Conservation (phyloP, 2,797 vertebrate species). For the Sebastes trivittatus region DNA sequence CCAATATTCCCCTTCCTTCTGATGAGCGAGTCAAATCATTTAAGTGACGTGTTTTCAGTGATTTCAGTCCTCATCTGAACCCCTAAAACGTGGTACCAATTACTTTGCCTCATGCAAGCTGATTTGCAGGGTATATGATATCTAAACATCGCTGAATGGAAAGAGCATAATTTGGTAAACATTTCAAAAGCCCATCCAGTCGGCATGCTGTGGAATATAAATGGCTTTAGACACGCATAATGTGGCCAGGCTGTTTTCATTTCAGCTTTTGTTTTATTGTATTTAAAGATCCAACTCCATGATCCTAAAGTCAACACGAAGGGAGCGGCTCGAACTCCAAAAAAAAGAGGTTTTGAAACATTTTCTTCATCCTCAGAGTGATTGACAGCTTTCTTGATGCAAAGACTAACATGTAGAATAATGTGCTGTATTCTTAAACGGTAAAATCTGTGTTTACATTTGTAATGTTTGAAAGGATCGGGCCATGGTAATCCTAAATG, state of each 20-base stretch:
- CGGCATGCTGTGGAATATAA: background rate
- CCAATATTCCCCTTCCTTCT: background rate
- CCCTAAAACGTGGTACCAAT: slow-evolving; percentile 37
- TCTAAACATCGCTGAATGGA: slow-evolving; percentile 38
- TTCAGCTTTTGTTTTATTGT: slow-evolving; percentile 7
- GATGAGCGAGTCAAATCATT: background rate
- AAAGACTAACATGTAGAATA: background rate
- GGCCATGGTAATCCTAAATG: background rate
- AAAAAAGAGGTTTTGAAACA: background rate
- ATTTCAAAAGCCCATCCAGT: slow-evolving; percentile 22
- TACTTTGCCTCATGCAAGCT: slow-evolving; percentile 18
- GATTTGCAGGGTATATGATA: slow-evolving; percentile 34
- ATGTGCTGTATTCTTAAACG: background rate
- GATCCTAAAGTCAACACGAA: slow-evolving; percentile 4
- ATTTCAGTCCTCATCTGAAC: slow-evolving; percentile 40
- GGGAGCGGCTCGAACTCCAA: background rate
- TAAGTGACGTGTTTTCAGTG: background rate
- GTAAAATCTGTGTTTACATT: slow-evolving; percentile 12
- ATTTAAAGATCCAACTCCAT: slow-evolving; percentile 1
- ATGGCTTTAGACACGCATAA: background rate
- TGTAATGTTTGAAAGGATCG: background rate
- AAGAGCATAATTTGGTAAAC: slow-evolving; percentile 44
- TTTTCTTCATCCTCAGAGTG: background rate
- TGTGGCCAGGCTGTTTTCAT: slow-evolving; percentile 24
- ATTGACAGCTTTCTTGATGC: slow-evolving; percentile 15